Evolutionary conservation across 2,888 invertebrate species (phyloP).

Genomic region (Caenorhabditis sp.): DNA sequence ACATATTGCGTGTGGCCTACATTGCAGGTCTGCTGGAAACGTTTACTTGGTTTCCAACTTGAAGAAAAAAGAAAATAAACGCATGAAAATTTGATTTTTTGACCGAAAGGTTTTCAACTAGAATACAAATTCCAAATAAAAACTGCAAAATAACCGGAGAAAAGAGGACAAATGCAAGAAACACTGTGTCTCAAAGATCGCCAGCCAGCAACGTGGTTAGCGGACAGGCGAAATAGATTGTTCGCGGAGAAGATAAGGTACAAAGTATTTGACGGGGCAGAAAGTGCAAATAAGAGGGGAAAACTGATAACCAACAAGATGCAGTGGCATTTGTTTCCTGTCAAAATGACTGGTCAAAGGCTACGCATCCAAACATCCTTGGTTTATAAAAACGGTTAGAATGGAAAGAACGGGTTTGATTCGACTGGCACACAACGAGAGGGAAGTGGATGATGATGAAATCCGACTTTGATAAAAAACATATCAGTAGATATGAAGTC

Average conservation of each 20-base stretch:
- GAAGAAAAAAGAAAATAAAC: neutral
- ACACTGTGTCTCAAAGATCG: constrained; percentile 48
- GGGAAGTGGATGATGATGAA: too few relatives aligned
- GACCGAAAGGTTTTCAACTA: too few relatives aligned
- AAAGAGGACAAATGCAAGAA: constrained; percentile 5
- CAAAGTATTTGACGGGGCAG: constrained; percentile 46
- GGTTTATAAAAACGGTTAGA: neutral
- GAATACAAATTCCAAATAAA: neutral
- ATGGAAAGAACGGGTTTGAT: too few relatives aligned
- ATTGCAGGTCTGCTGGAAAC: neutral
- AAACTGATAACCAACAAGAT: constrained; percentile 44
- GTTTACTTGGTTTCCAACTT: neutral
- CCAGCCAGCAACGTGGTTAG: constrained; percentile 60
- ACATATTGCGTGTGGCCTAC: constrained; percentile 19
- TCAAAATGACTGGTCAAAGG: constrained; percentile 31
- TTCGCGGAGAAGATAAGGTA: constrained; percentile 59
- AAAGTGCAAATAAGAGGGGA: constrained; percentile 44
- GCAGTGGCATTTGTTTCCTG: neutral
- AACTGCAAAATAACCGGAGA: neutral
- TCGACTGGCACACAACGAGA: too few relatives aligned
- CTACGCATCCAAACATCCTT: neutral
- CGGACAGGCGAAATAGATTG: constrained; percentile 44
- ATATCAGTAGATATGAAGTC: constrained; percentile 23
- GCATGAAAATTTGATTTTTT: neutral
- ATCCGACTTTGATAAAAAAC: neutral